A percentile compares a stretch with the other conserved stretches of the same genome.
These are phyloP conservation scores for Lapara coniferarum DNA, from an alignment of 2,888 invertebrate genomes.

Conservation along the genomic window DNA sequence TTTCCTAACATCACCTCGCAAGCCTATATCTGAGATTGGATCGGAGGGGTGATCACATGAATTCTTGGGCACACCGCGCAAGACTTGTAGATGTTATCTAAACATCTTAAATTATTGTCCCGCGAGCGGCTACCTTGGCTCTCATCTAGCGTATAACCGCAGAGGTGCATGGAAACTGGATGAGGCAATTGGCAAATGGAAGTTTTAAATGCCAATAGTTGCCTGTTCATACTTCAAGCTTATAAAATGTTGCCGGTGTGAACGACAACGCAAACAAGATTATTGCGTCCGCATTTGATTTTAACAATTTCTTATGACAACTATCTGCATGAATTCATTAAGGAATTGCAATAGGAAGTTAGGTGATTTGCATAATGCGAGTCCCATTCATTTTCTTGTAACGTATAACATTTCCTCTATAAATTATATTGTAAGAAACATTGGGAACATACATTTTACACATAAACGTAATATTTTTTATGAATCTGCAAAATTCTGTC, in stretches of 20 bases:
- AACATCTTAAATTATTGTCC: slow-evolving; percentile 82
- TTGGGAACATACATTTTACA: not conserved
- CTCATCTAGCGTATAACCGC: slow-evolving; percentile 69
- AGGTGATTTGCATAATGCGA: slow-evolving; percentile 4
- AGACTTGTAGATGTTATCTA: slow-evolving; percentile 79
- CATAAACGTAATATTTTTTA: not conserved
- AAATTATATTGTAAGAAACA: not conserved
- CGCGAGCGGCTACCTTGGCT: slow-evolving; percentile 65
- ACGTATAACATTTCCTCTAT: not conserved
- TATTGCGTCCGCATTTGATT: slow-evolving; percentile 31
- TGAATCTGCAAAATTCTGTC: not conserved
- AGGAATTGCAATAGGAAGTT: slow-evolving; percentile 11
- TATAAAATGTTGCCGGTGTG: slow-evolving; percentile 27
- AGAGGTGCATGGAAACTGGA: slow-evolving; percentile 58
- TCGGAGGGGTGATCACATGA: slow-evolving; percentile 79
- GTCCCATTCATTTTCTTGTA: slow-evolving; percentile 1
- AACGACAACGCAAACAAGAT: slow-evolving; percentile 30
- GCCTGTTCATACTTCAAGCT: slow-evolving; percentile 34
- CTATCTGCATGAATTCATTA: slow-evolving; percentile 14
- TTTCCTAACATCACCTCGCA: slow-evolving; percentile 75
- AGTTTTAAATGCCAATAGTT: slow-evolving; percentile 28
- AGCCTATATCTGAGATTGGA: slow-evolving; percentile 77
- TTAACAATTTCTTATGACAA: slow-evolving; percentile 19
- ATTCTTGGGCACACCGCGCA: slow-evolving; percentile 76
- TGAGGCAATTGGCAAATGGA: slow-evolving; percentile 49